Conservation (phyloP, 2,888 invertebrate species). For the Sinopyrophorus schimmeli region DNA sequence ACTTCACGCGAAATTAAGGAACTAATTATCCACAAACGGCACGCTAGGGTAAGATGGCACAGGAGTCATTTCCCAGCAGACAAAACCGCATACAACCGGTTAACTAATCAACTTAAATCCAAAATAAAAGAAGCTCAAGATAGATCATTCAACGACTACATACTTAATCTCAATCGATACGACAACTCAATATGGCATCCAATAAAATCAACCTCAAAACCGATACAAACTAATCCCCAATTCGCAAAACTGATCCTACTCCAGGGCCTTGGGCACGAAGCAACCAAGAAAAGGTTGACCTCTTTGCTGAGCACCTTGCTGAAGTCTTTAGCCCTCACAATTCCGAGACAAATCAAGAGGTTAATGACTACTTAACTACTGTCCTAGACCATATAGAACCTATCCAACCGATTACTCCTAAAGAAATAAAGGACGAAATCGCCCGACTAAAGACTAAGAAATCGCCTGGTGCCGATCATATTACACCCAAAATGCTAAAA, state of each 20-base stretch:
- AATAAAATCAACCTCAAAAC: too few relatives aligned
- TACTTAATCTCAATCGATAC: slow-evolving; percentile 2
- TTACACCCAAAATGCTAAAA: slow-evolving; percentile 7
- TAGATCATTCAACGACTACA: slow-evolving; percentile 1
- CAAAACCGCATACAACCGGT: slow-evolving; percentile 26
- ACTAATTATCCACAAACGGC: slow-evolving; percentile 5
- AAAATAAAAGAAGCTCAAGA: not conserved
- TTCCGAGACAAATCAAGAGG: not conserved
- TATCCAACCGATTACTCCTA: not conserved
- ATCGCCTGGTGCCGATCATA: not conserved
- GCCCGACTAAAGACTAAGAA: not conserved
- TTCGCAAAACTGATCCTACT: too few relatives aligned
- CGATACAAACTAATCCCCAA: too few relatives aligned
- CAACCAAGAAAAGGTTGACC: too few relatives aligned
- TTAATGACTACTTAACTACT: not conserved
- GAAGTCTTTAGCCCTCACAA: slow-evolving; percentile 3
- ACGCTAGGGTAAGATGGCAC: slow-evolving; percentile 27
- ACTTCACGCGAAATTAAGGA: slow-evolving; percentile 22
- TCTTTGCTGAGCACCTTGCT: not conserved
- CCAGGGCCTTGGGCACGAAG: too few relatives aligned
- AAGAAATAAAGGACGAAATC: not conserved
- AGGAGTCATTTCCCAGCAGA: slow-evolving; percentile 18
- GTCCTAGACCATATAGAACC: slow-evolving; percentile 3
- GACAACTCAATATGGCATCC: too few relatives aligned
- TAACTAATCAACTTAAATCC: slow-evolving; percentile 10